Evolutionary conservation across 1,140 invertebrate species (phyloP).

Genomic region (Drosophila simulans): DNA sequence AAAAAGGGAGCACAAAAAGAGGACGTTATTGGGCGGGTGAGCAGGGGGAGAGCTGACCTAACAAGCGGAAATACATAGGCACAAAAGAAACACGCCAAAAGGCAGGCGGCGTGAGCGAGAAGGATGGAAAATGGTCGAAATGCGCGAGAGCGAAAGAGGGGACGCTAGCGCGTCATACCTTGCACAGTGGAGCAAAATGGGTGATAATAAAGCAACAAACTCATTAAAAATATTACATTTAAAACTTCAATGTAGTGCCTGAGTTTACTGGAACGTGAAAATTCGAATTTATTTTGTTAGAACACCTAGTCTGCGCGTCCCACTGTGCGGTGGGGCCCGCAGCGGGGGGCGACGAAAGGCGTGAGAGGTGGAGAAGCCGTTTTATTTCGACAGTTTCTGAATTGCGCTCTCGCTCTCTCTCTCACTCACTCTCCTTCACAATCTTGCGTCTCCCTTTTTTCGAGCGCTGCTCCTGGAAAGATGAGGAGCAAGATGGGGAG

Average conservation of each 20-base stretch:
- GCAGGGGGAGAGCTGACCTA: conserved; percentile 44
- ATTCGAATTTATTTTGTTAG: not conserved
- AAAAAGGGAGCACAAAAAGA: conserved; percentile 27
- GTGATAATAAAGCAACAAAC: not conserved
- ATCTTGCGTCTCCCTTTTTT: conserved; percentile 35
- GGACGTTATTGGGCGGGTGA: not conserved
- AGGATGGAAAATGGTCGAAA: conserved; percentile 14
- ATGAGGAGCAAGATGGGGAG: conserved; percentile 17
- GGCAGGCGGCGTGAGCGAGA: conserved; percentile 18
- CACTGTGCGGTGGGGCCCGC: conserved; percentile 1
- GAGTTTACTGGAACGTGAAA: no score
- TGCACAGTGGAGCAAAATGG: conserved; percentile 17
- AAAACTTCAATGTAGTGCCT: no score
- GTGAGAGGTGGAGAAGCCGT: conserved; percentile 55
- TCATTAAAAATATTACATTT: not conserved
- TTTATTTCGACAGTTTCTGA: conserved; percentile 82
- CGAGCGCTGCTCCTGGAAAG: conserved; percentile 34
- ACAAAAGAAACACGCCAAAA: conserved; percentile 47
- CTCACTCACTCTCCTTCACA: not conserved
- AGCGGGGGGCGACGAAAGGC: conserved; percentile 21
- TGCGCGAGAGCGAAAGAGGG: conserved; percentile 9
- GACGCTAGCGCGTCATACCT: conserved; percentile 21
- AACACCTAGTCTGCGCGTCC: not conserved
- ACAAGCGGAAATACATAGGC: conserved; percentile 53
- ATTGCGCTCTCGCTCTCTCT: conserved; percentile 44